Conservation (phyloP, 2,113 vertebrate genomes). For the Leiothrix lutea region DNA sequence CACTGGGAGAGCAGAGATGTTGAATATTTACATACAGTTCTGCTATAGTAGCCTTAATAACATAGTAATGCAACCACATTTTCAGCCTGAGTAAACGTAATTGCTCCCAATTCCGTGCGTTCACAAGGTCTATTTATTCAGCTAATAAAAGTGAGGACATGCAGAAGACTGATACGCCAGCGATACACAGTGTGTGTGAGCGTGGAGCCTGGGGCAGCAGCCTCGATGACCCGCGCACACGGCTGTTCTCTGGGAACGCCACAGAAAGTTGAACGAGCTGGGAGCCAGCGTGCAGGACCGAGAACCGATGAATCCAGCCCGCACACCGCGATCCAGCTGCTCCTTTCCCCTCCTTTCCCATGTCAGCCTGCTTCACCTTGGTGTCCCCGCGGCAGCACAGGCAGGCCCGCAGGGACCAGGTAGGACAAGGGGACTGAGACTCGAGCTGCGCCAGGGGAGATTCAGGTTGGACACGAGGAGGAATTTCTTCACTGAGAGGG, state of each 20-base stretch:
- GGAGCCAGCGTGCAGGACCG: accelerated
- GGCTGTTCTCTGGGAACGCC: too few species aligned
- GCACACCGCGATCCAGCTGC: accelerated
- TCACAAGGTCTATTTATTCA: neutral
- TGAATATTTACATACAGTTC: neutral
- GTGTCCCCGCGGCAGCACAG: too few species aligned
- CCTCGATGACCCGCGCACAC: accelerated
- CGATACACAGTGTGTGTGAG: too few species aligned
- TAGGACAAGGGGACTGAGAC: too few species aligned
- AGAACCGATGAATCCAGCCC: accelerated
- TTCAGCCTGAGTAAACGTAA: neutral
- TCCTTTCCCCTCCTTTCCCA: neutral
- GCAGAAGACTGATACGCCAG: neutral
- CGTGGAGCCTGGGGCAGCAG: neutral
- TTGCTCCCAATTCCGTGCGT: neutral
- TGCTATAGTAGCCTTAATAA: neutral
- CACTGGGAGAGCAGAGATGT: neutral
- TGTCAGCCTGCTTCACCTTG: neutral
- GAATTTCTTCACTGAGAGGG: neutral
- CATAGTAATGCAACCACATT: neutral
- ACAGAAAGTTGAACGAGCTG: neutral
- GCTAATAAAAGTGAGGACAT: neutral
- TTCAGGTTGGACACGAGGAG: neutral
- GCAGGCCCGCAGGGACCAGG: too few species aligned
- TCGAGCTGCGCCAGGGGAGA: neutral